These are phyloP conservation scores for Neosalanx taihuensis DNA, from an alignment of 2,797 vertebrate species.

Conservation along the genomic window DNA sequence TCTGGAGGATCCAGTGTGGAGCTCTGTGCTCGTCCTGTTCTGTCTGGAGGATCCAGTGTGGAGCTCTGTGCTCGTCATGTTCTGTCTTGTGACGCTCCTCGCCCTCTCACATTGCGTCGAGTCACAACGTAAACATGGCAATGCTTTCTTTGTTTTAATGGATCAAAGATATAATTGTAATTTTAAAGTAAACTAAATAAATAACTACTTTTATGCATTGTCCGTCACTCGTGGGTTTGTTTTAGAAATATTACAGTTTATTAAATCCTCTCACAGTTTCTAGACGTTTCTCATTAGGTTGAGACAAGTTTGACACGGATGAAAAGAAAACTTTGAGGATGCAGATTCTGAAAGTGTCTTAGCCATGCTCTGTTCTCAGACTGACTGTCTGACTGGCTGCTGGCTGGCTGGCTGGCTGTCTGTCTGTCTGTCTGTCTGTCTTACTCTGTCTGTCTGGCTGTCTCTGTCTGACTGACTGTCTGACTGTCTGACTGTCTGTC, in stretches of 20 bases:
- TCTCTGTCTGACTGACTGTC: too few relatives aligned
- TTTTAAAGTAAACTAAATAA: conserved; percentile 80
- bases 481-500: too few relatives aligned
- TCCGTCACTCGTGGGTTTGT: not conserved
- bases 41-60: too few relatives aligned
- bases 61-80: too few relatives aligned
- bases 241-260: conserved; percentile 3
- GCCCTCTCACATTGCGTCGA: conserved; percentile 2
- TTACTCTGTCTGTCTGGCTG: too few relatives aligned
- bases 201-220: conserved; percentile 58
- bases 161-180: conserved; percentile 74
- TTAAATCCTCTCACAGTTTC: conserved; percentile 6
- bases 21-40: too few relatives aligned
- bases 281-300: not conserved
- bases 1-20: too few relatives aligned
- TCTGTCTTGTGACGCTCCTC: too few relatives aligned
- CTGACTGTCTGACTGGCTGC: too few relatives aligned
- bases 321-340: conserved; percentile 3
- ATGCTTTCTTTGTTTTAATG: conserved; percentile 75
- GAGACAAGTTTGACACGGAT: conserved; percentile 14
- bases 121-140: conserved; percentile 57
- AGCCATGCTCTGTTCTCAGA: too few relatives aligned
- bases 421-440: too few relatives aligned
- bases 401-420: too few relatives aligned
- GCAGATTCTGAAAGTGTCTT: not conserved